Evolutionary conservation across 1,140 invertebrate species (phyloP).

Genomic region (Heliconius hermathena): DNA sequence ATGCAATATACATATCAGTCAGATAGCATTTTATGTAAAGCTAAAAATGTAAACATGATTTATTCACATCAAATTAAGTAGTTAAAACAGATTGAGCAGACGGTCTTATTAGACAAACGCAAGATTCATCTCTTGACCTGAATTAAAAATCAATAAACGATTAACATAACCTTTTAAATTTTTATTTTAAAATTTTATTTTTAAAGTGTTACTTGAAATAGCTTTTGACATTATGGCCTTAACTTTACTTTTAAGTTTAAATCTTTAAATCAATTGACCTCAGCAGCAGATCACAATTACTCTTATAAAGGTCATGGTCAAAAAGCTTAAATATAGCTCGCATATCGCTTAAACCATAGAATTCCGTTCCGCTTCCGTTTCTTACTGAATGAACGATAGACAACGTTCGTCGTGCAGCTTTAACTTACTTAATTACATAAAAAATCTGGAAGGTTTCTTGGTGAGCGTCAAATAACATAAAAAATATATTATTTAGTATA

Average conservation of each 20-base stretch:
- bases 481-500: no score
- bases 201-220: not conserved
- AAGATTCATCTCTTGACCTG: not conserved
- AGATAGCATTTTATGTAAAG: no score
- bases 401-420: no score
- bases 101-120: not conserved
- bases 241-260: not conserved
- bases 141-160: not conserved
- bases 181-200: not conserved
- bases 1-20: no score
- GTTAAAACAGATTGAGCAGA: not conserved
- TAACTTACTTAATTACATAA: no score
- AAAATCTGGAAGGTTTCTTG: no score
- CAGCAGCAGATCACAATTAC: not conserved
- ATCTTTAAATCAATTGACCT: not conserved
- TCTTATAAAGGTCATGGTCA: not conserved
- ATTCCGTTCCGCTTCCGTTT: no score
- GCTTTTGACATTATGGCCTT: not conserved
- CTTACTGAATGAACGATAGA: no score
- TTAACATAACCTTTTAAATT: not conserved
- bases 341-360: not conserved
- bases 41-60: no score
- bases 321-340: not conserved
- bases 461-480: no score
- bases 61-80: not conserved